Percentiles rank a stretch among this genome's conserved stretches.
Evolutionary conservation across 2,113 vertebrate species (phyloP).

Genomic region (Eubucco bourcierii): DNA sequence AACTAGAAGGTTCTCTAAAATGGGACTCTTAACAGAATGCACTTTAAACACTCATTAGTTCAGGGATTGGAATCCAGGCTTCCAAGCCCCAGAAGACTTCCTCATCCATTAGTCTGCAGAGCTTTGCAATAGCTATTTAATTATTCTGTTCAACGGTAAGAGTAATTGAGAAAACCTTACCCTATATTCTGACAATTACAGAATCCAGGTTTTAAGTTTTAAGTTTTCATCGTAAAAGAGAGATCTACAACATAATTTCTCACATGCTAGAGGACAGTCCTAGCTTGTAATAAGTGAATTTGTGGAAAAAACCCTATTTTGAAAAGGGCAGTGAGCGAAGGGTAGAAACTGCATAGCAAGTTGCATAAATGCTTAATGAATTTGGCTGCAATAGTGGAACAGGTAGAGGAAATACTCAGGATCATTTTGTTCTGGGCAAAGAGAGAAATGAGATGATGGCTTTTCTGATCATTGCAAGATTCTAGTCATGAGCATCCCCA

Average conservation of each 20-base stretch:
- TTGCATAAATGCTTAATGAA: not conserved
- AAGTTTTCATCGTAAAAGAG: not conserved
- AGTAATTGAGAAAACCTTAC: slow-evolving; percentile 15
- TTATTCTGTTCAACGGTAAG: slow-evolving; percentile 5
- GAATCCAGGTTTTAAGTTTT: not conserved
- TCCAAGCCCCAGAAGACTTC: not conserved
- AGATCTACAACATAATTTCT: not conserved
- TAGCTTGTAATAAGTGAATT: not conserved
- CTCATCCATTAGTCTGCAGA: not conserved
- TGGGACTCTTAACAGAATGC: not conserved
- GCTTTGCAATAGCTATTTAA: slow-evolving; percentile 18
- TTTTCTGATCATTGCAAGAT: not conserved
- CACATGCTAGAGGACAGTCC: not conserved
- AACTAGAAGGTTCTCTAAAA: not conserved
- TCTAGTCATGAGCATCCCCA: not conserved
- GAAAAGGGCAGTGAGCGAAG: not conserved
- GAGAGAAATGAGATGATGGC: not conserved
- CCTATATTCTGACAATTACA: not conserved
- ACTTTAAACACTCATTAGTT: slow-evolving; percentile 14
- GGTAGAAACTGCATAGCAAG: not conserved
- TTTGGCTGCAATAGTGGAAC: not conserved
- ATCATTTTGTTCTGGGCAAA: not conserved
- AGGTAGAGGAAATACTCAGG: not conserved
- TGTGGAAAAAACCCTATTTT: not conserved
- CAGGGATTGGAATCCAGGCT: not conserved